Conservation (phyloP, 2,888 invertebrate genomes). For the Theodoxus fluviatilis region DNA sequence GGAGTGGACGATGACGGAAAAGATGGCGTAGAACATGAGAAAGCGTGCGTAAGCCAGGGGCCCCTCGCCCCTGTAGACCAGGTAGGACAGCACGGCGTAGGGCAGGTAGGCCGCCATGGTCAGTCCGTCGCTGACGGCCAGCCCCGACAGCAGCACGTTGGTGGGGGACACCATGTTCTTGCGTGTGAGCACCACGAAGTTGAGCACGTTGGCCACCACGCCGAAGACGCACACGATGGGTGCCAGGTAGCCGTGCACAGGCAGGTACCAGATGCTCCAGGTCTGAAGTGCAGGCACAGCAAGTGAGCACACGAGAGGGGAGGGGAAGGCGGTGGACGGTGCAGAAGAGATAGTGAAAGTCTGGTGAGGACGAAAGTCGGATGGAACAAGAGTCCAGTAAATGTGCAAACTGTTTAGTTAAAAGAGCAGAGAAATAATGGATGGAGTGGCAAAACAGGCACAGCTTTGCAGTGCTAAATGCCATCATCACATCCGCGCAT, state of each 20-base stretch:
- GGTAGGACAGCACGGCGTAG: conserved; percentile 73
- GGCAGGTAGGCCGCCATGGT: conserved; percentile 91
- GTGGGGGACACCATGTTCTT: conserved; percentile 89
- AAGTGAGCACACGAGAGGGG: too few relatives aligned
- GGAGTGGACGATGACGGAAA: conserved; percentile 86
- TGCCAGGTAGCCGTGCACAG: conserved; percentile 83
- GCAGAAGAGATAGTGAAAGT: too few relatives aligned
- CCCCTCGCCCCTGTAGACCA: conserved; percentile 66
- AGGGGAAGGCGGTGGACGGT: too few relatives aligned
- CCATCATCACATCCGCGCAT: too few relatives aligned
- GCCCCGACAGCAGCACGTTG: conserved; percentile 83
- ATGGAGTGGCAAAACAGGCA: too few relatives aligned
- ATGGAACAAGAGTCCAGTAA: too few relatives aligned
- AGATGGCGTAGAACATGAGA: conserved; percentile 81
- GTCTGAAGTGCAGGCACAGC: background rate
- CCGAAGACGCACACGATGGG: conserved; percentile 89
- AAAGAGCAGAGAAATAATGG: too few relatives aligned
- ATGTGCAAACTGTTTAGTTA: too few relatives aligned
- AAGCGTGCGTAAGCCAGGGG: conserved; percentile 63
- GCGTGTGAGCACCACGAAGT: conserved; percentile 87
- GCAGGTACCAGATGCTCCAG: conserved; percentile 41
- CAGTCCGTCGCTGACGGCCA: conserved; percentile 89
- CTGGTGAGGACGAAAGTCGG: too few relatives aligned
- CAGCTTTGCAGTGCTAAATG: too few relatives aligned
- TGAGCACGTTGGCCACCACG: conserved; percentile 86